Evolutionary conservation across 1,140 invertebrate species (phyloP), one percentile per base, ranked within the genome.

Genomic region (Augochlora pura): DNA sequence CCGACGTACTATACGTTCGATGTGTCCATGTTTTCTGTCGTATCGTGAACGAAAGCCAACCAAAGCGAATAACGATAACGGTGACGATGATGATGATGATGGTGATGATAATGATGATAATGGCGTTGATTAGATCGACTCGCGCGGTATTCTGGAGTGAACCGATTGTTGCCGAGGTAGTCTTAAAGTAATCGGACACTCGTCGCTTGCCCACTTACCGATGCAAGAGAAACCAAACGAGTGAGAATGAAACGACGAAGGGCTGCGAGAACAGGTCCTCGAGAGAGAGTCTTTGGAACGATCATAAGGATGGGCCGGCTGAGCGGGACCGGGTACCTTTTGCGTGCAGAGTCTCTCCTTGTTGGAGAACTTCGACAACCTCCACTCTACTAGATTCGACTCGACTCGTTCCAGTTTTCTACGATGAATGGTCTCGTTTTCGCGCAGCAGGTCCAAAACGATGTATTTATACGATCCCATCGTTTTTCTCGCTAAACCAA

Each of bases 1-100:
- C 82, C 90, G 85, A 90, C 87, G 83, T 90, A 87, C 88, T 87
- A 86, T 92, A 90, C 87, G 91, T 88, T 92, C 87, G 86, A 88
- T 92, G 90, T 92, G 89, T 91, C 88, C 85, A 77, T 91, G 86
- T 92, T 78, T 80, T 76, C 86, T 63, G 77, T 89, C 83, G 83
- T 84, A 83, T 66, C 63, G 77, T 21, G 54, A n/a, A 57, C n/a
- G 54, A 57, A 82, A 67, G 25, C 66, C 65, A 79, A 38, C 49
- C 57, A 39, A 64, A 69, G 54, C 68, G 75, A 75, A 72, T 46
- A 57, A 67, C 59, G 14, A 27, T 82, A 4, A 32, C 32, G 63
- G 73, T 63, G 52, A 65, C 73, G 73, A 46, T 46, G 42, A 46
- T 46, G 1, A 46, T 12, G 42, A 46, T 46, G 12, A 46, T 12